Percentiles rank a stretch among this genome's conserved stretches.
Evolutionary conservation across 2,888 invertebrate genomes (phyloP).

Genomic region (Drosophila quasianomalipes): DNA sequence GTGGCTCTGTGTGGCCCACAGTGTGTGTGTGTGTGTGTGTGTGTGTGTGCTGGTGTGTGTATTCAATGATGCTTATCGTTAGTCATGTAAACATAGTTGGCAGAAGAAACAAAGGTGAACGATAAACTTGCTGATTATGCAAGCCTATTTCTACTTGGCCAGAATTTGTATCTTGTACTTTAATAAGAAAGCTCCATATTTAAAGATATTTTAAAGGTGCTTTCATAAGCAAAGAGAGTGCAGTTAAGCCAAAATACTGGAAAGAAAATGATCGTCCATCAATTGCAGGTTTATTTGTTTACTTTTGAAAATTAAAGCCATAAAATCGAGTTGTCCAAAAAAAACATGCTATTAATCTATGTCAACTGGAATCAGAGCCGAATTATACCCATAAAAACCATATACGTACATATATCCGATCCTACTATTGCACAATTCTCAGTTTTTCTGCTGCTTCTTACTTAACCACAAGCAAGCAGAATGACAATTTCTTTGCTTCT

Average conservation of each 20-base stretch:
- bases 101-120: slow-evolving; percentile 12
- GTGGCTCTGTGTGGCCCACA: not conserved
- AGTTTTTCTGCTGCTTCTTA: not conserved
- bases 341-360: not conserved
- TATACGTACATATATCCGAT: not conserved
- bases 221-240: not conserved
- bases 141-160: not conserved
- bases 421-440: not conserved
- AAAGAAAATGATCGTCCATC: not conserved
- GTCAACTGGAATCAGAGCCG: not conserved
- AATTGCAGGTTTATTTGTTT: not conserved
- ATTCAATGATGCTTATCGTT: slow-evolving; percentile 37
- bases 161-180: not conserved
- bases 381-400: not conserved
- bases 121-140: slow-evolving; percentile 9
- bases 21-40: not conserved
- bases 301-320: not conserved
- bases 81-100: slow-evolving; percentile 9
- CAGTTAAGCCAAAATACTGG: not conserved
- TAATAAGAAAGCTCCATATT: not conserved
- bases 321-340: not conserved
- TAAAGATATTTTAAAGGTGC: not conserved
- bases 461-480: not conserved
- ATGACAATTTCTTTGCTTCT: slow-evolving; percentile 13
- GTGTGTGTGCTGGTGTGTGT: not conserved